Base-by-base conservation (phyloP, 2,888 invertebrate species). In the Cremastinae sp. region DNA sequence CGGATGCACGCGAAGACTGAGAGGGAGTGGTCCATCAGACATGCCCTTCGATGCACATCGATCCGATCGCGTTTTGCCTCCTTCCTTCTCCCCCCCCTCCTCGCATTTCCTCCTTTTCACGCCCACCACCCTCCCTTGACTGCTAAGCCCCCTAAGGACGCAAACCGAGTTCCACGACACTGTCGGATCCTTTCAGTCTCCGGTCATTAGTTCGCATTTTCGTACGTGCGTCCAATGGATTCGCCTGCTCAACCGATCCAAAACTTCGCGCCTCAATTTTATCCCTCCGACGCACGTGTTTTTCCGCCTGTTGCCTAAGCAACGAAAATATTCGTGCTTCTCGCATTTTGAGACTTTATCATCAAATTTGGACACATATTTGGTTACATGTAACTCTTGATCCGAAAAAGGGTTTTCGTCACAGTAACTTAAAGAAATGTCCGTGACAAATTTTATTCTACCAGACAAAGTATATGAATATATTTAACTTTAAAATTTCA, bases 261-360 rank as follows among this genome's bases (percentile, higher is more conserved):
- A 76, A 76, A 69, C 69, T 73, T 73, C n/a, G n/a, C n/a, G n/a
- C n/a, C n/a, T n/a, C n/a, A n/a, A n/a, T n/a, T 59, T 28, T 28
- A 59, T 14, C 34, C 7, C 61, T 28, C 16, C 38, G 20, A 49
- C 38, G 34, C 75, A 76, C 73, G 76, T 76, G 76, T 53, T 76
- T 65, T 54, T 22, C 76, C 73, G 76, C 73, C 76, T 76, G 73
- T 76, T 76, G 76, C 73, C 76, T n/a, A n/a, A n/a, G n/a, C n/a
- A n/a, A n/a, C n/a, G n/a, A n/a, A n/a, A n/a, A n/a, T n/a, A n/a
- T n/a, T n/a, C n/a, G n/a, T n/a, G n/a, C n/a, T n/a, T n/a, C n/a
- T n/a, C n/a, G n/a, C n/a, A n/a, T n/a, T n/a, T n/a, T n/a, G n/a
- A n/a, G n/a, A n/a, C n/a, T n/a, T n/a, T n/a, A n/a, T n/a, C n/a